Base-by-base conservation (phyloP, 2,888 invertebrate species). In the Nephrotoma guestfalica region DNA sequence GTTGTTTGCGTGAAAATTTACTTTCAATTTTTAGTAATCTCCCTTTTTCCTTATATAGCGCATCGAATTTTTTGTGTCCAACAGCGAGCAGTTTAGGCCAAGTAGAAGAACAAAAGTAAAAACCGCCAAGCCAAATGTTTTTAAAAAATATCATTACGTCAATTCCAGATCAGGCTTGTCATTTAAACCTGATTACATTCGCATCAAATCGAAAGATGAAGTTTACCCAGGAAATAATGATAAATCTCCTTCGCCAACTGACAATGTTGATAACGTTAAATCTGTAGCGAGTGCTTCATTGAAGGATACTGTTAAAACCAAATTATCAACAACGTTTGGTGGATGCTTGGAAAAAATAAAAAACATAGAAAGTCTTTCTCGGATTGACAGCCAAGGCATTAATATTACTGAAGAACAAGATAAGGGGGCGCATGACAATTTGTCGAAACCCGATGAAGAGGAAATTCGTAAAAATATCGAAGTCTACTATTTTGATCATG, bases 401-500 rank as follows among this genome's bases (percentile, higher is more conserved):
- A 9, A 42, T 1, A n/a, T 4, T 30, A 7, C 9, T 18, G 42
- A 41, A 11, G 15, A 9, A 85, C 15, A 43, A 1, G 11, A 42
- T 1, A 42, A 42, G 0, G 42, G 13, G 30, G 30, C 30, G 0
- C 0, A 30, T 41, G 84, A 83, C 40, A n/a, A 83, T 83, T 11
- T 11, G n/a, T 30, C 42, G 13, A 86, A 86, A 4, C 18, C 47
- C 5, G 45, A 45, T 30, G 43, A 86, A 43, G 2, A 6, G 11
- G 86, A 86, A 86, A 30, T 45, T 30, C 30, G 30, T 40, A 47
- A 86, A 86, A 86, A 86, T 30, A 93, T 94, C 7, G 94, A 95
- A 88, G 93, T 94, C 85, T 95, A 95, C 90, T 94, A 94, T 87
- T 95, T 95, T 88, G 95, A 95, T 89, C 94, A 94, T 89, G 94